Evolutionary conservation across 1,140 invertebrate genomes (phyloP).

Genomic region (Drosophila sproati): DNA sequence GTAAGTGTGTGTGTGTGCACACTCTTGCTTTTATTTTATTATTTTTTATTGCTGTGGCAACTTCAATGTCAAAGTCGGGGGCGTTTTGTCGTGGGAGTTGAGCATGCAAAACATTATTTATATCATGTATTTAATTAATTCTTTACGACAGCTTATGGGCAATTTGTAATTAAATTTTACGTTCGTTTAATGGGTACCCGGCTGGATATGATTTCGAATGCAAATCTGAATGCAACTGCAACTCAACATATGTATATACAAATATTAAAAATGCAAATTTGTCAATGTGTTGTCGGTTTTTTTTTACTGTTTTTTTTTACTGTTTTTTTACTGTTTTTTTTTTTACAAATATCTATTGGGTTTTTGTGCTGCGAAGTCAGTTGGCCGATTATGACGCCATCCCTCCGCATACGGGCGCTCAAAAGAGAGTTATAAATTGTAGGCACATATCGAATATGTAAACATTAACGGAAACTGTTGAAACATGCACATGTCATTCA

Average conservation of each 20-base stretch:
- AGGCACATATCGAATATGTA: slow-evolving; percentile 32
- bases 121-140: slow-evolving; percentile 31
- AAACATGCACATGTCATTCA: slow-evolving; percentile 34
- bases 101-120: slow-evolving; percentile 29
- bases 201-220: slow-evolving; percentile 17
- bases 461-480: slow-evolving; percentile 44
- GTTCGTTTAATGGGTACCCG: slow-evolving; percentile 13
- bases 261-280: slow-evolving; percentile 53
- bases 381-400: slow-evolving; percentile 33
- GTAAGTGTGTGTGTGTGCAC: neutral
- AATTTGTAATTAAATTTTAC: slow-evolving; percentile 40
- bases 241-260: slow-evolving; percentile 11
- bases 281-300: slow-evolving; percentile 34
- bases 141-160: slow-evolving; percentile 27
- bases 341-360: slow-evolving; percentile 1
- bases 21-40: slow-evolving; percentile 4
- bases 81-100: slow-evolving; percentile 51
- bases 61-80: slow-evolving; percentile 70
- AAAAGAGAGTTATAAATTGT: slow-evolving; percentile 41
- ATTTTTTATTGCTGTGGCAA: slow-evolving; percentile 21
- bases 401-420: slow-evolving; percentile 3
- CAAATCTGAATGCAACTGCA: slow-evolving; percentile 17
- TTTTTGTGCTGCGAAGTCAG: slow-evolving; percentile 7
- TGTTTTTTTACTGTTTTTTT: neutral
- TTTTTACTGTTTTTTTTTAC: neutral